Evolutionary conservation across 2,113 vertebrate genomes (phyloP), one percentile per base, ranked within the genome.

Genomic region (Aldabrachelys gigantea): DNA sequence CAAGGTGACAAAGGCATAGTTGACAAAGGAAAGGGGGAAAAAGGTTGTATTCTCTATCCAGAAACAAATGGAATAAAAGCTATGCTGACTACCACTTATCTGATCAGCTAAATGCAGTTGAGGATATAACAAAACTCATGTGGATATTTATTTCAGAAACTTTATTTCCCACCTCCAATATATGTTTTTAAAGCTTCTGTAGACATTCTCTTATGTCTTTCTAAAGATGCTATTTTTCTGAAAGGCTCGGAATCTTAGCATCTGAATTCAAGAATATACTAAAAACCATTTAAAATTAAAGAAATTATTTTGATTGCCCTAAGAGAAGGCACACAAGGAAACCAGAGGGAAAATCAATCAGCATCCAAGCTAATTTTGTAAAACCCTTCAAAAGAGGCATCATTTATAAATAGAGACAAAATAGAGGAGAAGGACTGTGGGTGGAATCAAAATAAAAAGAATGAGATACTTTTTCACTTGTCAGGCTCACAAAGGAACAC

Each of bases 371-470:
- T 91, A 53, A 88, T 91, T 94, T 88, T 90, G 93, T 5, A 17
- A 65, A 92, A 50, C 13, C 57, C 72, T 87, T 75, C 49, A 81
- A 81, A 96, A 86, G 29, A 91, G 27, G 24, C 54, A 35, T 86
- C 19, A 59, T 16, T 38, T 76, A n/a, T n/a, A 87, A 93, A 21
- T 47, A 78, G 38, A 94, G 31, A 89, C 10, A 92, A 72, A 29
- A 25, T 38, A 89, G n/a, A 27, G 59, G n/a, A 27, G 59, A 16
- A 75, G 44, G 59, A 80, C 10, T 44, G 6, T 22, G 84, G 19
- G 50, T 57, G 10, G 54, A 69, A 85, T 35, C 80, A 89, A 95
- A 97, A 90, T 50, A 59, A 91, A 95, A 82, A 88, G 21, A 76
- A 72, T 13, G 44, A 87, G 41, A 93, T 80, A 76, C 31, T 83